These are phyloP conservation scores for Mylabris sibirica DNA, from an alignment of 2,888 invertebrate genomes.

Conservation along the genomic window DNA sequence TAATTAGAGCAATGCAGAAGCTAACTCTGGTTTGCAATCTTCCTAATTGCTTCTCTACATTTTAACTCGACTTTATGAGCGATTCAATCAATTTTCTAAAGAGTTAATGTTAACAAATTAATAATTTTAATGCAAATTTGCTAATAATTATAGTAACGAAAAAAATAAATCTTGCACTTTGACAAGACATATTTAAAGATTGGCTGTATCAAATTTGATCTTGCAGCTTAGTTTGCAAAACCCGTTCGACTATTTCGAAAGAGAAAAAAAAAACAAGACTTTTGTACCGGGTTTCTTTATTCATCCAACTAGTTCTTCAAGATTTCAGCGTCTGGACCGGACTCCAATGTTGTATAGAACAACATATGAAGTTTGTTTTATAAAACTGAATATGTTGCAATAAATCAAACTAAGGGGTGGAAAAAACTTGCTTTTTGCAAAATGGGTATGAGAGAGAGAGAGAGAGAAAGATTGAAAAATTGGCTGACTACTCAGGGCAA, in stretches of 20 bases:
- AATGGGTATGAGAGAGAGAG: neutral
- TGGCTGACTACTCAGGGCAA: neutral
- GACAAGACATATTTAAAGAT: neutral
- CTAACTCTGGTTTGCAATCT: conserved; percentile 43
- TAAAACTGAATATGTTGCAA: neutral
- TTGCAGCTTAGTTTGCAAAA: conserved; percentile 10
- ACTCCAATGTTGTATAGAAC: conserved; percentile 3
- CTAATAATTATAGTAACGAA: neutral
- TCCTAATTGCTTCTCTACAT: conserved; percentile 47
- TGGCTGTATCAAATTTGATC: conserved; percentile 7
- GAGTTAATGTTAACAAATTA: conserved; percentile 22
- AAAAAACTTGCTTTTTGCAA: conserved; percentile 4
- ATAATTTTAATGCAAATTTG: neutral
- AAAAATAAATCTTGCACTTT: neutral
- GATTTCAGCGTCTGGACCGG: conserved; percentile 8
- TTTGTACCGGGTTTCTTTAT: neutral
- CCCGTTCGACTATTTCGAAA: neutral
- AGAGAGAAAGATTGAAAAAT: neutral
- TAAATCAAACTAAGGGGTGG: neutral
- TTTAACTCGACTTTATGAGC: conserved; percentile 33
- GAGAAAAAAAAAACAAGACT: neutral
- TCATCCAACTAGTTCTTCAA: conserved; percentile 7
- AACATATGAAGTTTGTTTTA: neutral
- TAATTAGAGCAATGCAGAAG: conserved; percentile 48
- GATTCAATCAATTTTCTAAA: conserved; percentile 30